These are phyloP conservation scores for Microcebus tavaratra DNA, from an alignment of 2,113 vertebrate species.

Conservation along the genomic window DNA sequence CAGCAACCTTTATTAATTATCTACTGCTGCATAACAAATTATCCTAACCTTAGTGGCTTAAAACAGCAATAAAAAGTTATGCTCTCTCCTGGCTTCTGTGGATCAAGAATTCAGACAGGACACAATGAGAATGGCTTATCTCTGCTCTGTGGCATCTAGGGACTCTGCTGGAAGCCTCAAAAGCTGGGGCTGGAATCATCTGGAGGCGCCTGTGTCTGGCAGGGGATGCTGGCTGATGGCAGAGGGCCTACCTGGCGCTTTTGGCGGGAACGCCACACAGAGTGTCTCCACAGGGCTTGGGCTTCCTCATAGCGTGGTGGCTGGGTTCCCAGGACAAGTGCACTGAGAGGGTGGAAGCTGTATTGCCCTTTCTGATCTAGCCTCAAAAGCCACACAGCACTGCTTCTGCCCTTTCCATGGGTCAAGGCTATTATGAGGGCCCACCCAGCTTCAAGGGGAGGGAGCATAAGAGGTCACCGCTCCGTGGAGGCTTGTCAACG, in stretches of 20 bases:
- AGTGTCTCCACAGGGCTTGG: neutral
- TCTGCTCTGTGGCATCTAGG: neutral
- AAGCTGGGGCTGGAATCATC: neutral
- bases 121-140: neutral
- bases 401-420: neutral
- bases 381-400: neutral
- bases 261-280: neutral
- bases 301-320: neutral
- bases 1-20: neutral
- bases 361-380: no score
- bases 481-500: neutral
- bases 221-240: neutral
- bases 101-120: neutral
- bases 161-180: neutral
- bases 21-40: neutral
- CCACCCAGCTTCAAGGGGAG: neutral
- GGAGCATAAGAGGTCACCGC: neutral
- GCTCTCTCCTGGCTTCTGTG: neutral
- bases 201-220: neutral
- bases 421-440: neutral
- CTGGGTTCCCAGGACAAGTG: neutral
- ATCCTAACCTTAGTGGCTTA: neutral
- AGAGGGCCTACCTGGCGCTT: neutral
- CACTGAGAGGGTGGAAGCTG: neutral
- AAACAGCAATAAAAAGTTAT: neutral